These are phyloP conservation scores for Megalops atlanticus DNA, from an alignment of 2,113 vertebrate species.

Conservation along the genomic window DNA sequence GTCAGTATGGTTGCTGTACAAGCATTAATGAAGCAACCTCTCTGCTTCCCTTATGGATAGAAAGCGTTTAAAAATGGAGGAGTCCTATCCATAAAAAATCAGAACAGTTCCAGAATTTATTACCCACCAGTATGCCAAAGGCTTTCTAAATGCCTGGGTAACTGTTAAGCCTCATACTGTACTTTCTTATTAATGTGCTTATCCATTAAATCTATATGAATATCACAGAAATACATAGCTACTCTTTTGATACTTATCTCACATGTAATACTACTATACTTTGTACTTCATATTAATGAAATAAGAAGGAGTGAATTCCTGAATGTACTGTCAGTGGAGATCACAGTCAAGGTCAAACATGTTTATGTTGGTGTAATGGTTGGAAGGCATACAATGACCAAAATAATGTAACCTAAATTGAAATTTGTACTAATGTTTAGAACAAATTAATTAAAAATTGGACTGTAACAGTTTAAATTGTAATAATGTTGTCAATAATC, in stretches of 20 bases:
- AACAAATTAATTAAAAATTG: no score
- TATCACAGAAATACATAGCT: not conserved
- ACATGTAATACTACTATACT: not conserved
- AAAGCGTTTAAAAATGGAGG: slow-evolving; percentile 6
- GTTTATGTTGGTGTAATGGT: not conserved
- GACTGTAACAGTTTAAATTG: no score
- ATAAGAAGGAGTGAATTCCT: no score
- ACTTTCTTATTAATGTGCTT: not conserved
- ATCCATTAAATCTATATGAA: not conserved
- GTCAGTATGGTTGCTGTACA: slow-evolving; percentile 6
- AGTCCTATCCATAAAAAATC: not conserved
- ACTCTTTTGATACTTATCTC: not conserved
- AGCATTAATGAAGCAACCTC: not conserved
- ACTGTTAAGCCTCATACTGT: not conserved
- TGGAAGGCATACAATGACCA: no score
- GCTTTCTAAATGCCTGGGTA: not conserved
- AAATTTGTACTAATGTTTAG: no score
- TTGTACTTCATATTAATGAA: not conserved
- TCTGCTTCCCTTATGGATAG: not conserved
- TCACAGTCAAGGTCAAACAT: not conserved
- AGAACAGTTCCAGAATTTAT: not conserved
- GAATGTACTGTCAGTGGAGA: not conserved
- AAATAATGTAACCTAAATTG: no score
- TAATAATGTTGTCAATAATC: no score
- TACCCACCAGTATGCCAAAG: not conserved